A percentile compares a stretch with the other conserved stretches of the same genome.
Evolutionary conservation across 2,797 vertebrate species (phyloP).

Genomic region (Karalla daura): DNA sequence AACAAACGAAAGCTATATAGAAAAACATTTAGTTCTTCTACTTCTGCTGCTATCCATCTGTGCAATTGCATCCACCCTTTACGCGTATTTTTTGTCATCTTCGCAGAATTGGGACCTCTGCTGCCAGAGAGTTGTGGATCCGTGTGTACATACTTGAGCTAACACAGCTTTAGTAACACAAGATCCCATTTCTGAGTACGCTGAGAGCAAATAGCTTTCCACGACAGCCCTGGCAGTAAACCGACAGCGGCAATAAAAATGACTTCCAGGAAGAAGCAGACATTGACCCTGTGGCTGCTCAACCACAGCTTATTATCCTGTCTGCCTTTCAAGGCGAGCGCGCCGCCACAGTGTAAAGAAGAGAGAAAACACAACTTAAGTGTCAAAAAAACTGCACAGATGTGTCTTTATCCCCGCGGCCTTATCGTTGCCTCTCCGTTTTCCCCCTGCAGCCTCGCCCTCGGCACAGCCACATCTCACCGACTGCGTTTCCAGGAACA

Average conservation of each 20-base stretch:
- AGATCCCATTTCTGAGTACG: conserved; percentile 37
- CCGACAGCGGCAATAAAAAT: conserved; percentile 29
- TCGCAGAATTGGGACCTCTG: no score
- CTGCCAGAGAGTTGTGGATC: background rate
- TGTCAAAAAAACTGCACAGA: background rate
- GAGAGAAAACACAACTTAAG: background rate
- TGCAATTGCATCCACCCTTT: no score
- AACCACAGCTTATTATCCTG: conserved; percentile 40
- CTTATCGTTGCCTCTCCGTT: background rate
- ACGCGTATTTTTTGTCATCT: no score
- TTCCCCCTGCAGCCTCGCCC: conserved; percentile 54
- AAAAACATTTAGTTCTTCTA: no score
- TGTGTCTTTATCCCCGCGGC: background rate
- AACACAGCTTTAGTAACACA: conserved; percentile 10
- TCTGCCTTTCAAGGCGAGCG: background rate
- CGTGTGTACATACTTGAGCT: conserved; percentile 20
- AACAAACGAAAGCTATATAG: no score
- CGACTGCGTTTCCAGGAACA: conserved; percentile 90
- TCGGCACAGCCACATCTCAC: conserved; percentile 82
- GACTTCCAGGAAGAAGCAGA: conserved; percentile 70
- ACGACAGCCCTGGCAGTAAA: conserved; percentile 21
- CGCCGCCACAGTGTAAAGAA: background rate
- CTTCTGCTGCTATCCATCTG: no score
- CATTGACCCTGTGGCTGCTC: conserved; percentile 21
- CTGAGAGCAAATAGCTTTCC: conserved; percentile 37